These are phyloP conservation scores for Gastracanthus pulcherrimus DNA, from an alignment of 2,888 invertebrate species.

Conservation along the genomic window DNA sequence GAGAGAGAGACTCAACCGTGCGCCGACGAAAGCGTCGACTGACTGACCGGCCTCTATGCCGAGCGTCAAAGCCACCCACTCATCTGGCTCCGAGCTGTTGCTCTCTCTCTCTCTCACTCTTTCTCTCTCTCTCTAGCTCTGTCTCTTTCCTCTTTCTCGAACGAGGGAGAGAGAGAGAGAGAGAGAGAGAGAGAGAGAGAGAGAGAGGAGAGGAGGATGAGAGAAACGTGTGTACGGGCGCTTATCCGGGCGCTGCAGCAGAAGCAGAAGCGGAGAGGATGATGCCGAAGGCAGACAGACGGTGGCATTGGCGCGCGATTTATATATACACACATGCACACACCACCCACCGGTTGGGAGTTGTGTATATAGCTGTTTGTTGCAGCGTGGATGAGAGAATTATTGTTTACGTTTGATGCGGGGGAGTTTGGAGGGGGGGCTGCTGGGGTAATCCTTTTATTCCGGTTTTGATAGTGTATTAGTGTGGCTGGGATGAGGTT, in stretches of 20 bases:
- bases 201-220: conserved; percentile 27
- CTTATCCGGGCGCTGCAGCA: conserved; percentile 13
- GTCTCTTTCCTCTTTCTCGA: conserved; percentile 9
- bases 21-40: conserved; percentile 58
- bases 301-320: conserved; percentile 33
- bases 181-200: conserved; percentile 18
- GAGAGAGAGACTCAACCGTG: conserved; percentile 14
- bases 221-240: background rate
- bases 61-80: conserved; percentile 62
- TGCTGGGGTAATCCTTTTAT: background rate
- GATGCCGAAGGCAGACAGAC: conserved; percentile 8
- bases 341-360: background rate
- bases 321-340: no score
- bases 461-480: no score
- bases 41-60: conserved; percentile 51
- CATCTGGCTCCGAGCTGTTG: conserved; percentile 60
- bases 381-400: background rate
- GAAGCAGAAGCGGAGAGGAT: no score
- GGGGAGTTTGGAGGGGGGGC: background rate
- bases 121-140: conserved; percentile 14
- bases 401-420: background rate
- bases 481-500: no score
- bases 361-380: background rate
- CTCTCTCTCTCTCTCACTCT: conserved; percentile 1
- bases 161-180: conserved; percentile 26